Evolutionary conservation across 2,113 vertebrate species (phyloP).

Genomic region (Epinephelus moara): DNA sequence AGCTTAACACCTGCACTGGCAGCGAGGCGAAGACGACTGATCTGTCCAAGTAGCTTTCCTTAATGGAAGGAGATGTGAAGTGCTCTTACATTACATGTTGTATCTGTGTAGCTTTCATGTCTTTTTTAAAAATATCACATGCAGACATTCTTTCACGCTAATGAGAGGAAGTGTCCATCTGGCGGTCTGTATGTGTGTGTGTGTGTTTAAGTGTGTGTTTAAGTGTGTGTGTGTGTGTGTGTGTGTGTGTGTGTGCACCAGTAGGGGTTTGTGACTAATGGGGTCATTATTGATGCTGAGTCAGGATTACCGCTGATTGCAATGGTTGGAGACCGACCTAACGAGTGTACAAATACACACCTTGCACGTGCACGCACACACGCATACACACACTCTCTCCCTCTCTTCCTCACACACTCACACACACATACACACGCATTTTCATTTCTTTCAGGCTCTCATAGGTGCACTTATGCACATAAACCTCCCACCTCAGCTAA

Average conservation of each 20-base stretch:
- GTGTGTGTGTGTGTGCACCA: conserved; percentile 29
- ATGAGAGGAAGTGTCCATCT: conserved; percentile 75
- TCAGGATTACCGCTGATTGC: conserved; percentile 82
- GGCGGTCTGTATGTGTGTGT: conserved; percentile 34
- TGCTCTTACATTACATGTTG: conserved; percentile 17
- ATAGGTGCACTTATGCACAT: conserved; percentile 73
- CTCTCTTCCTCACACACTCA: neutral
- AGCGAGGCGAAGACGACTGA: conserved; percentile 23
- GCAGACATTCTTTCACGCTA: conserved; percentile 40
- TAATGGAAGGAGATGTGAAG: conserved; percentile 22
- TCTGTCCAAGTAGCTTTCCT: conserved; percentile 8
- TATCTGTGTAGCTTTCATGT: conserved; percentile 12
- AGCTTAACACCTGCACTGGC: conserved; percentile 38
- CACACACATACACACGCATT: conserved; percentile 42
- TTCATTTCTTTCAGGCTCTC: conserved; percentile 68
- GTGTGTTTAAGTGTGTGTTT: neutral
- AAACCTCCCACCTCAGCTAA: conserved; percentile 74
- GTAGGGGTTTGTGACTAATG: conserved; percentile 82
- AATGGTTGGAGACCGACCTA: conserved; percentile 75
- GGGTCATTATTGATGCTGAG: conserved; percentile 84
- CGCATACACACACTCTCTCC: conserved; percentile 1
- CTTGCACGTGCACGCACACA: neutral
- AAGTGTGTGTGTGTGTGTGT: conserved; percentile 9
- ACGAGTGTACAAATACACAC: conserved; percentile 65
- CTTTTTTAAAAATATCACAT: conserved; percentile 20